Conservation (phyloP, 2,888 invertebrate species). For the Synanthedon myopaeformis region DNA sequence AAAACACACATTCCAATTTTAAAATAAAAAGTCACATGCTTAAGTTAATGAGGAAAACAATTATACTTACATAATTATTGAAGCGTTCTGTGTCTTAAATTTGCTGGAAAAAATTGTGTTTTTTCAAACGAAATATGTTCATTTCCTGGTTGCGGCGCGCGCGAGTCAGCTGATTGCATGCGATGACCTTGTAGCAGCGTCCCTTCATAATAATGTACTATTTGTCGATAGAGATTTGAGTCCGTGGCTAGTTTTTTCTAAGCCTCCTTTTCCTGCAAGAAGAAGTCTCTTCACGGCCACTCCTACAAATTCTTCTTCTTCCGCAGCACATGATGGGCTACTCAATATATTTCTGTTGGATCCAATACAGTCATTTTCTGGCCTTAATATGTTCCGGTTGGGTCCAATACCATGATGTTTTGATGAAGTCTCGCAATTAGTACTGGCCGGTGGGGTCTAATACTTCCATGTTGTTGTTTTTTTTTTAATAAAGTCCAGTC, state of each 20-base stretch:
- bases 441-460: constrained; percentile 58
- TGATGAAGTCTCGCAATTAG: constrained; percentile 26
- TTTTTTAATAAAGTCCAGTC: constrained; percentile 54
- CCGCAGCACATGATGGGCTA: constrained; percentile 61
- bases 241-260: constrained; percentile 5
- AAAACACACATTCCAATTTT: no score
- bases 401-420: constrained; percentile 36
- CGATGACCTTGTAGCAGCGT: constrained; percentile 53
- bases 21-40: no score
- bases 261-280: constrained; percentile 63
- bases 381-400: constrained; percentile 50
- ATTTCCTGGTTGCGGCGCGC: constrained; percentile 51
- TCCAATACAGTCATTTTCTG: constrained; percentile 49
- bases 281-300: constrained; percentile 57
- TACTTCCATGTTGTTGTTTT: constrained; percentile 36
- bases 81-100: not conserved
- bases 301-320: constrained; percentile 50
- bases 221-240: constrained; percentile 21
- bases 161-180: constrained; percentile 60
- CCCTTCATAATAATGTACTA: constrained; percentile 51
- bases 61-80: not conserved
- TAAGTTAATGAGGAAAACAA: no score
- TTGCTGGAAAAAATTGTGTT: constrained; percentile 7
- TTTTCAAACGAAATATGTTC: constrained; percentile 19
- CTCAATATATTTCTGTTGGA: constrained; percentile 60